Conservation (phyloP, 2,888 invertebrate genomes). For the Nudaria mundana region DNA sequence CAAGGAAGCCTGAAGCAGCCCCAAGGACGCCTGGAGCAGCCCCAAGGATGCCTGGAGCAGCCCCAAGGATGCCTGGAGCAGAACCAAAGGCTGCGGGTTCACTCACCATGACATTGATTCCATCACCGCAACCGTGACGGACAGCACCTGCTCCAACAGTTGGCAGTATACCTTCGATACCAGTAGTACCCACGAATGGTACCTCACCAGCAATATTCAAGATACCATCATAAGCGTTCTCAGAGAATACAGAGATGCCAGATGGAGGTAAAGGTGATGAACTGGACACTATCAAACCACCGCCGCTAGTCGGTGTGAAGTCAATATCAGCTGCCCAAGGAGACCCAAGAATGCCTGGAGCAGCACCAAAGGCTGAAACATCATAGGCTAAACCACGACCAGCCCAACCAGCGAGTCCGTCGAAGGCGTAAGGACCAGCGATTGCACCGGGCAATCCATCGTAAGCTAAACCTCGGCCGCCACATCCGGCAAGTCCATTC, state of each 20-base stretch:
- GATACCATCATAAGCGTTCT: constrained; percentile 38
- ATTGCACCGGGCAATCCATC: too few species aligned
- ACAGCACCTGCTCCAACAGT: constrained; percentile 34
- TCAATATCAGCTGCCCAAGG: constrained; percentile 2
- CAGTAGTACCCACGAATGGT: constrained; percentile 42
- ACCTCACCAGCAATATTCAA: constrained; percentile 34
- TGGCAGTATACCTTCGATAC: constrained; percentile 35
- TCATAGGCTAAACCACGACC: background rate
- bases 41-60: background rate
- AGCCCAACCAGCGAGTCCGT: background rate
- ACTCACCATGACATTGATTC: constrained; percentile 12
- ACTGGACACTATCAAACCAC: constrained; percentile 31
- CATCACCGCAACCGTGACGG: constrained; percentile 35
- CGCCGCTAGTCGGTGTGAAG: constrained; percentile 28
- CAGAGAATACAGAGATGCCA: constrained; percentile 40
- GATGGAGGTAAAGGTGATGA: constrained; percentile 31
- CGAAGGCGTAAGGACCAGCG: background rate
- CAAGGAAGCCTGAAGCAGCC: too few species aligned
- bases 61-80: background rate
- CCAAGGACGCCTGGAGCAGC: background rate
- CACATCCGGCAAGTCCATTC: too few species aligned
- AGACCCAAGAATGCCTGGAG: too few species aligned
- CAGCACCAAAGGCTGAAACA: background rate
- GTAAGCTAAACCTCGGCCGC: too few species aligned
- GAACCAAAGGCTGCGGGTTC: background rate